Evolutionary conservation across 2,888 invertebrate genomes (phyloP).

Genomic region (Drosophila planitibia): DNA sequence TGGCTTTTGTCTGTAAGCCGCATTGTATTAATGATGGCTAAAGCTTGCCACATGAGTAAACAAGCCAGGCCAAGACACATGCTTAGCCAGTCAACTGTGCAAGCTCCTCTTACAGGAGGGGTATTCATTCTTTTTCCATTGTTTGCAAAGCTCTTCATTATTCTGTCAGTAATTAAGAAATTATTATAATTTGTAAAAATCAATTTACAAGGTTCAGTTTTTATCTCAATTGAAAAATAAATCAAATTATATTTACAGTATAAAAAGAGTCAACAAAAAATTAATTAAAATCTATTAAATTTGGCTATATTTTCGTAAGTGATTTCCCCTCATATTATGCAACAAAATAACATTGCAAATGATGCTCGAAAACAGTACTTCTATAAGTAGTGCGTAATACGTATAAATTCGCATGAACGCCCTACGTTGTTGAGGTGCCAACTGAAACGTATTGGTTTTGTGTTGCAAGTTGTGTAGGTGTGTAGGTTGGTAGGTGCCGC

Average conservation of each 20-base stretch:
- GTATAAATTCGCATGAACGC: neutral
- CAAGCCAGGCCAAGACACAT: conserved; percentile 17
- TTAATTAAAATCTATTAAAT: neutral
- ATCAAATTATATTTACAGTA: neutral
- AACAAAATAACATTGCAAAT: neutral
- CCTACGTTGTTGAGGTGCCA: neutral
- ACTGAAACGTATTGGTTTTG: neutral
- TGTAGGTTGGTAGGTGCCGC: conserved; percentile 2
- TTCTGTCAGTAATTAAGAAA: neutral
- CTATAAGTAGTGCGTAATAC: neutral
- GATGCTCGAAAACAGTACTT: neutral
- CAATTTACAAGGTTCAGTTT: neutral
- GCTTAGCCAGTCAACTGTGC: conserved; percentile 17
- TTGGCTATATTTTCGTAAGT: neutral
- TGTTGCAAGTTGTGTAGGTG: conserved; percentile 38
- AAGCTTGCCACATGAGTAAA: conserved; percentile 51
- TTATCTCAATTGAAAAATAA: neutral
- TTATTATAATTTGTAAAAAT: neutral
- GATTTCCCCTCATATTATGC: neutral
- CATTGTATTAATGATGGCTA: conserved; percentile 31
- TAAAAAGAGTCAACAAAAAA: neutral
- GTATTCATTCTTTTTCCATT: neutral
- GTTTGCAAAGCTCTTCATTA: neutral
- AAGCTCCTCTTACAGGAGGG: neutral
- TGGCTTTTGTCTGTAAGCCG: conserved; percentile 39